Evolutionary conservation across 2,888 invertebrate species (phyloP), one percentile per base, ranked within the genome.

Genomic region (Lasioglossum marginatum): DNA sequence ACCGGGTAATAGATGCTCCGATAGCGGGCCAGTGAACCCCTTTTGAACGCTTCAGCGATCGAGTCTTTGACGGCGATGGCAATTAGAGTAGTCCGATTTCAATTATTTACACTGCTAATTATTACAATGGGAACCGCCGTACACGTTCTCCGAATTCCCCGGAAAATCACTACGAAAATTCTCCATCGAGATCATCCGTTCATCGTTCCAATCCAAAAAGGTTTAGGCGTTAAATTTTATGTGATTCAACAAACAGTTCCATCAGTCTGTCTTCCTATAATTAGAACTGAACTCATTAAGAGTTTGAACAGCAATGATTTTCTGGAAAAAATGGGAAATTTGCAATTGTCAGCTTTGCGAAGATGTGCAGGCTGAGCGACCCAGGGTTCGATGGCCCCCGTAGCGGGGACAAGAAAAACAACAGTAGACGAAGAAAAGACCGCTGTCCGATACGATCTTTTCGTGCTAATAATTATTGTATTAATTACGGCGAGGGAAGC

Each of bases 401-500:
- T 71, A 31, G 87, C 63, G 88, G 89, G 87, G 90, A 91, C 90
- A 92, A 90, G 91, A 92, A 92, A 92, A 92, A 91, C 87, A 83
- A 81, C 87, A 77, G 85, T 89, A 92, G 92, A 91, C 92, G 91
- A 92, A 90, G 92, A 91, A 92, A 92, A 92, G 89, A 89, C 91
- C 87, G 83, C 74, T 82, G 82, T 60, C 83, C 90, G 93, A 93
- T 93, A 93, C 88, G 87, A 93, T 93, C 93, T 93, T 93, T 91
- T 93, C 93, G 93, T 93, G 93, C 93, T 93, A 92, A 93, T 93
- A 93, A 93, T 93, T 93, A 93, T 93, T 92, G 92, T 92, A 93
- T 93, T 93, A 93, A 93, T 93, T 93, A 92, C 82, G 71, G 77
- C 86, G 85, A 63, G 87, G 77, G 82, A 78, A 82, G 80, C 70